Evolutionary conservation across 2,113 vertebrate genomes (phyloP).

Genomic region (Crotalus helleri): DNA sequence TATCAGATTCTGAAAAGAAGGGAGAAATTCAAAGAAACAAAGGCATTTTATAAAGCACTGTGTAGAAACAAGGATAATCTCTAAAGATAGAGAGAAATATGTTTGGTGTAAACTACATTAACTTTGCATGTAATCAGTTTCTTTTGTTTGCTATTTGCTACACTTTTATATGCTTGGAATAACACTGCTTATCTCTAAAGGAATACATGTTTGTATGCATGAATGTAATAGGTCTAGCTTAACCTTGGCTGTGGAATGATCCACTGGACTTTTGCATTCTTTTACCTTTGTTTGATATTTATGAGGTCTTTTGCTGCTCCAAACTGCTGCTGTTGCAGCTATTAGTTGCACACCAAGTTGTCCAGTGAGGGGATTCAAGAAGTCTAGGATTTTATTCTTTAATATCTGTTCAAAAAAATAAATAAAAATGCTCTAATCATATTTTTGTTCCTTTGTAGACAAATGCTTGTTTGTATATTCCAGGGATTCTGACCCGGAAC

Average conservation of each 20-base stretch:
- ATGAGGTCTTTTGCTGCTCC: slow-evolving; percentile 82
- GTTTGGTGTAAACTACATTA: neutral
- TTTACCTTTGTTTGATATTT: slow-evolving; percentile 82
- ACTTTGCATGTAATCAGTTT: neutral
- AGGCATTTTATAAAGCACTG: neutral
- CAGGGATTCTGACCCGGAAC: neutral
- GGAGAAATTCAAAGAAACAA: neutral
- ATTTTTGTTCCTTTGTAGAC: neutral
- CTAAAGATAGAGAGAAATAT: neutral
- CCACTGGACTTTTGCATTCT: neutral
- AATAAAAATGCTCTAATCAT: neutral
- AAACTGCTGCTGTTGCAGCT: slow-evolving; percentile 86
- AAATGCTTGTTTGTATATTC: neutral
- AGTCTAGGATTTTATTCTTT: slow-evolving; percentile 86
- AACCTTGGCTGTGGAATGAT: neutral
- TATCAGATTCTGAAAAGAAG: neutral
- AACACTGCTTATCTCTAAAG: neutral
- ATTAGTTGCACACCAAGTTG: slow-evolving; percentile 85
- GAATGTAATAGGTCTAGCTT: neutral
- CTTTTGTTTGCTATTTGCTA: neutral
- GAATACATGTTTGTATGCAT: neutral
- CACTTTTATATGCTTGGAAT: neutral
- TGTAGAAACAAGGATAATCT: neutral
- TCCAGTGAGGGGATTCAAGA: slow-evolving; percentile 82
- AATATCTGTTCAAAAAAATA: slow-evolving; percentile 72